Evolutionary conservation across 2,797 vertebrate genomes (phyloP), one percentile per base, ranked within the genome.

Genomic region (Gobio occitaniae): DNA sequence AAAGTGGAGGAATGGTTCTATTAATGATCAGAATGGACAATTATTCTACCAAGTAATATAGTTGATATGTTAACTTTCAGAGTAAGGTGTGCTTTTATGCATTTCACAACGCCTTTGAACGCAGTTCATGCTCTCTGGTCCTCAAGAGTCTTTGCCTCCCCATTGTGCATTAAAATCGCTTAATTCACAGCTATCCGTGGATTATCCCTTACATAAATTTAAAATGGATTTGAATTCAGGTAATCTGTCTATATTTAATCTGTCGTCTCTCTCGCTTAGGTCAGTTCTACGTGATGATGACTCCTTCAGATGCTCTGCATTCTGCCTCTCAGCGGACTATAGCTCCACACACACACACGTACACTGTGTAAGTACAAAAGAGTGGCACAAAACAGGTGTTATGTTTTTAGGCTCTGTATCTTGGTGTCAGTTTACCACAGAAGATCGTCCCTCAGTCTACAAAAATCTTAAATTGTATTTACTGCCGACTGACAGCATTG

Each of bases 261-360:
- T 54, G 71, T 47, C 12, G 38, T 84, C 36, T 74, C 25, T 77
- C 44, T 54, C 10, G 36, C 63, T 65, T 89, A 95, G 97, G 97
- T 87, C 97, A 97, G 90, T 97, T 98, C 90, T 97, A 97, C 59
- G 96, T 98, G 87, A 98, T 97, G 97, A 97, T 97, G 97, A 96
- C 96, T 1, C 96, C 96, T 0, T 95, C 96, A 89, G 97, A 97
- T 19, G 96, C 96, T 87, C 93, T 97, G 87, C 97, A 96, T 90
- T 94, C 96, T 5, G 96, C 96, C 83, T 91, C 96, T 0, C 95
- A 89, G 61, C 93, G 96, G 88, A 95, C 93, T 65, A 96, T 97
- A 50, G 97, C 96, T 52, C 97, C 97, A 9, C 95, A 95, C 81
- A 96, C 96, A 52, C 96, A 97, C 76, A 92, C 96, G 2, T 97